phyloP scores from a whole-genome alignment of 2,797 vertebrate species.

The Hephaestus fuliginosus region DNA sequence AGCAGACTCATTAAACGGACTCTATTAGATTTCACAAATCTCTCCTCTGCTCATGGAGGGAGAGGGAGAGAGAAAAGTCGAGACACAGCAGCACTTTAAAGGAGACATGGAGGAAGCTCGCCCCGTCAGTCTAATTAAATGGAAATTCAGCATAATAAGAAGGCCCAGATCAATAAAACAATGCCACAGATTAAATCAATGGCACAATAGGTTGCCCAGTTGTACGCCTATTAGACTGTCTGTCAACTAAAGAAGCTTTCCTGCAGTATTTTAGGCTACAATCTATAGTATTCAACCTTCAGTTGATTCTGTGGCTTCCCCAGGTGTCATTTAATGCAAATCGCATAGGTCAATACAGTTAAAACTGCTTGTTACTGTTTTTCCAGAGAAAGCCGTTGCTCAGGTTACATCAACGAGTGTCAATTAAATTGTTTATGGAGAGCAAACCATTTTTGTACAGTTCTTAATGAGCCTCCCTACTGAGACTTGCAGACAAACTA shows the following conservation, averaged over 20 bases:
- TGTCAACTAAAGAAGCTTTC: conserved; percentile 51
- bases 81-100: conserved; percentile 61
- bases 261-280: conserved; percentile 38
- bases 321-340: conserved; percentile 58
- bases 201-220: conserved; percentile 54
- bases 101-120: conserved; percentile 51
- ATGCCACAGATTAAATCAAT: conserved; percentile 67
- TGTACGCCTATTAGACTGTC: conserved; percentile 56
- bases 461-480: conserved; percentile 42
- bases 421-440: conserved; percentile 34
- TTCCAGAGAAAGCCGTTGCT: conserved; percentile 31
- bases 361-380: conserved; percentile 59
- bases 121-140: conserved; percentile 78
- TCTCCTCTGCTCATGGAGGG: conserved; percentile 58
- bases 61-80: conserved; percentile 26
- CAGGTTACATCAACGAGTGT: conserved; percentile 31
- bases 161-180: conserved; percentile 73
- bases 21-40: conserved; percentile 80
- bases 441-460: conserved; percentile 35
- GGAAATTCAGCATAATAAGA: conserved; percentile 74
- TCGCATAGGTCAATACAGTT: conserved; percentile 54
- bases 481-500: conserved; percentile 20
- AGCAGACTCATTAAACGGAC: conserved; percentile 77
- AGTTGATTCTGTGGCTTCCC: conserved; percentile 40
- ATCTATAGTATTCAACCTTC: conserved; percentile 31